Evolutionary conservation across 2,888 invertebrate species (phyloP).

Genomic region (Embidobia sp.): DNA sequence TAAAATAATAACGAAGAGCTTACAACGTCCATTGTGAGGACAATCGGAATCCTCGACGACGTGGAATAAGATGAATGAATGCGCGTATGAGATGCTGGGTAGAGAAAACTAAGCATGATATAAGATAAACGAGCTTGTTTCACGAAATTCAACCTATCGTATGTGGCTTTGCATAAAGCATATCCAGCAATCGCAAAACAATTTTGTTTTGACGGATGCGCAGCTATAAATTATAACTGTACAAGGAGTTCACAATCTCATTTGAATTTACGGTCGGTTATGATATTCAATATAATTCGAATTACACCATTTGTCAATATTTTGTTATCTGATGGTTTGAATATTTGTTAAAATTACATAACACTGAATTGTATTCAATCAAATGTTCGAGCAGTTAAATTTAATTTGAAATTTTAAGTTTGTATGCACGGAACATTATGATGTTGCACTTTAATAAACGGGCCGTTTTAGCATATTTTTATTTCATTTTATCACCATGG

Average conservation of each 20-base stretch:
- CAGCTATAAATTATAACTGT: slow-evolving; percentile 43
- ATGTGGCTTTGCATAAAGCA: slow-evolving; percentile 60
- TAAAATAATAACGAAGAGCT: slow-evolving; percentile 58
- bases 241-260: slow-evolving; percentile 33
- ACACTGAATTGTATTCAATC: too few relatives aligned
- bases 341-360: slow-evolving; percentile 1
- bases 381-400: background rate
- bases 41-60: slow-evolving; percentile 58
- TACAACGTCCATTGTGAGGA: slow-evolving; percentile 54
- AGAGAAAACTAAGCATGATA: slow-evolving; percentile 51
- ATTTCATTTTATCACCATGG: too few relatives aligned
- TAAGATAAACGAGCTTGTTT: slow-evolving; percentile 60
- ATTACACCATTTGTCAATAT: background rate
- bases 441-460: too few relatives aligned
- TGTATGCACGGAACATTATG: too few relatives aligned
- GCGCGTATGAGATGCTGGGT: slow-evolving; percentile 31
- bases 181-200: slow-evolving; percentile 56
- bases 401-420: too few relatives aligned
- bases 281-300: slow-evolving; percentile 27
- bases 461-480: too few relatives aligned
- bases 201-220: slow-evolving; percentile 55
- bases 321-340: slow-evolving; percentile 1
- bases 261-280: slow-evolving; percentile 23
- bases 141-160: slow-evolving; percentile 58
- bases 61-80: slow-evolving; percentile 57